Conservation (phyloP, 2,797 vertebrate species). For the Toxotes lorentzi region DNA sequence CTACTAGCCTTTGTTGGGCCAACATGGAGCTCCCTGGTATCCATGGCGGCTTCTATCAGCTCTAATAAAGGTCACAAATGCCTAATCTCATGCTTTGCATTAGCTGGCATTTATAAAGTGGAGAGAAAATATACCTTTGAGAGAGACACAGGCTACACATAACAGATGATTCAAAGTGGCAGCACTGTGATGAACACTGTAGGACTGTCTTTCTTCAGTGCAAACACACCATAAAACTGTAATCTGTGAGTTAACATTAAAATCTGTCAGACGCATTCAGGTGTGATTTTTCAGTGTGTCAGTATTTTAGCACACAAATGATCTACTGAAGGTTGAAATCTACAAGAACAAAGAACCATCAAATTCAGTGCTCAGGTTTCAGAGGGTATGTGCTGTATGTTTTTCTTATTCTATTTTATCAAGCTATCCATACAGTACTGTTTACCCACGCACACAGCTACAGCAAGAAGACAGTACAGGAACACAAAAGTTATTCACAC, state of each 20-base stretch:
- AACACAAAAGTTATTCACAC: neutral
- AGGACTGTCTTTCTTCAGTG: slow-evolving; percentile 39
- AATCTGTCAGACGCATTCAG: slow-evolving; percentile 15
- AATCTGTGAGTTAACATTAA: slow-evolving; percentile 11
- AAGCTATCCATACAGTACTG: neutral
- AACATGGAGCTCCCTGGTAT: slow-evolving; percentile 60
- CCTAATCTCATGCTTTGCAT: slow-evolving; percentile 75
- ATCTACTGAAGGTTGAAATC: slow-evolving; percentile 1
- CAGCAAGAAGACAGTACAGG: neutral
- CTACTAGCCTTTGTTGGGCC: slow-evolving; percentile 69
- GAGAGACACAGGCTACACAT: slow-evolving; percentile 26
- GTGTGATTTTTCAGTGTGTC: slow-evolving; percentile 12
- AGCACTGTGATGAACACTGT: slow-evolving; percentile 25
- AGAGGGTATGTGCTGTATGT: neutral
- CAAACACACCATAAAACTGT: neutral
- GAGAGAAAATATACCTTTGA: slow-evolving; percentile 61
- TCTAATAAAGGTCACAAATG: slow-evolving; percentile 79
- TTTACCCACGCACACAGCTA: neutral
- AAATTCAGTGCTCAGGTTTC: neutral
- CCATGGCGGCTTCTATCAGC: slow-evolving; percentile 71
- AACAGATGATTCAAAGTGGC: slow-evolving; percentile 43
- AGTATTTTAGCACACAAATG: neutral
- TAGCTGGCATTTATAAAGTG: slow-evolving; percentile 75
- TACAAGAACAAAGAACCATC: neutral
- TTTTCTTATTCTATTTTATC: neutral